Base-by-base conservation (phyloP, 2,888 invertebrate species). In the Plusia festucae region DNA sequence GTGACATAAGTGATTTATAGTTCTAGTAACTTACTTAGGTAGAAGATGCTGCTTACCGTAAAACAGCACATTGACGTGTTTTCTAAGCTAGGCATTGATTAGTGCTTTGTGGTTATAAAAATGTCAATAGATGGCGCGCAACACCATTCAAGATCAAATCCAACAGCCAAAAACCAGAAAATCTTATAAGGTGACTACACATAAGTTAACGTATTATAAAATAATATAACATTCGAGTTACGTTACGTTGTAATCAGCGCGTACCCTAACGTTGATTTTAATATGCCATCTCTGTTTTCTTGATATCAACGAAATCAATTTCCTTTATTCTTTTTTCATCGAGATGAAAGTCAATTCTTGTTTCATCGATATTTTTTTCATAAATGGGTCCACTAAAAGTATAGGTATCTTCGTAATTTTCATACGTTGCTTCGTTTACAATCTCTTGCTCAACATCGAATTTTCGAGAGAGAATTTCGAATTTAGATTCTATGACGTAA, bases 401-500 rank as follows among this genome's bases (percentile, higher is more conserved):
- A 22, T n/a, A n/a, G n/a, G n/a, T n/a, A 13, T 24, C 5, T 54
- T 32, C 53, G 6, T 30, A 32, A n/a, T 15, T 40, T 18, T 32
- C 60, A 34, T 49, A 20, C 2, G 13, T 16, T 34, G 27, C 8
- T 22, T 56, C 20, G 8, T n/a, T 34, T 22, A 40, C 15, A 67
- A 55, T 24, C 51, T 60, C 22, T 18, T 30, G 53, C 15, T 44
- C 11, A 46, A 8, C 15, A 13, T 15, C 22, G 34, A 55, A 20
- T 20, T 46, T 68, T 24, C 40, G 34, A 46, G 40, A 56, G 46
- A 56, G 22, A 4, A 56, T 60, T 60, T 56, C 15, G 7, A 22
- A 68, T 53, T 16, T 30, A 30, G 61, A 49, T 49, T 57, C 18
- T 34, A 18, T 24, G 18, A 34, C 20, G 30, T 61, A 58, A 69